These are phyloP conservation scores for Cyanocitta stelleri DNA, from an alignment of 2,113 vertebrate species.

Conservation along the genomic window DNA sequence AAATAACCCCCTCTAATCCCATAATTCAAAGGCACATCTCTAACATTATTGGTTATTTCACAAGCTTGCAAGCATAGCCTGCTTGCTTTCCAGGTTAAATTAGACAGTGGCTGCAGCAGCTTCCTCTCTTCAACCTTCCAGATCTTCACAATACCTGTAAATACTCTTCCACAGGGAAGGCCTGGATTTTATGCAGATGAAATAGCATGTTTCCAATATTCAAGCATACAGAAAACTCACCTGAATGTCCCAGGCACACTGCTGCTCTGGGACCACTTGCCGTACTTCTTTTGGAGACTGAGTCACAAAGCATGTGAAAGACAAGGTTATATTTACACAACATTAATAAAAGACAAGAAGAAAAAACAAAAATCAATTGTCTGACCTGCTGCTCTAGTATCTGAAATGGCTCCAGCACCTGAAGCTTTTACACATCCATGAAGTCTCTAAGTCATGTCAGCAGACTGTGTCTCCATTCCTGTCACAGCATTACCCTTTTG, in stretches of 20 bases:
- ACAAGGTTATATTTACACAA: not conserved
- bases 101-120: not conserved
- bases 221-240: not conserved
- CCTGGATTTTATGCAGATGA: not conserved
- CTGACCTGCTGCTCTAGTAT: not conserved
- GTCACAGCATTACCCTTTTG: not conserved
- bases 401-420: not conserved
- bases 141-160: too few species aligned
- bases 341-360: not conserved
- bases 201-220: not conserved
- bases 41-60: not conserved
- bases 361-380: not conserved
- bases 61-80: not conserved
- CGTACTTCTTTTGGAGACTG: fast-evolving
- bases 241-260: too few species aligned
- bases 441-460: not conserved
- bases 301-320: not conserved
- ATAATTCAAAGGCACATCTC: not conserved
- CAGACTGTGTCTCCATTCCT: not conserved
- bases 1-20: not conserved
- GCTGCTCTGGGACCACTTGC: not conserved
- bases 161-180: not conserved
- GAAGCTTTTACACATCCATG: fast-evolving
- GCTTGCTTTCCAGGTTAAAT: not conserved
- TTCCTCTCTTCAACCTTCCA: not conserved